These are phyloP conservation scores for Peromyscus californicus DNA, from an alignment of 2,113 vertebrate species.

Conservation along the genomic window DNA sequence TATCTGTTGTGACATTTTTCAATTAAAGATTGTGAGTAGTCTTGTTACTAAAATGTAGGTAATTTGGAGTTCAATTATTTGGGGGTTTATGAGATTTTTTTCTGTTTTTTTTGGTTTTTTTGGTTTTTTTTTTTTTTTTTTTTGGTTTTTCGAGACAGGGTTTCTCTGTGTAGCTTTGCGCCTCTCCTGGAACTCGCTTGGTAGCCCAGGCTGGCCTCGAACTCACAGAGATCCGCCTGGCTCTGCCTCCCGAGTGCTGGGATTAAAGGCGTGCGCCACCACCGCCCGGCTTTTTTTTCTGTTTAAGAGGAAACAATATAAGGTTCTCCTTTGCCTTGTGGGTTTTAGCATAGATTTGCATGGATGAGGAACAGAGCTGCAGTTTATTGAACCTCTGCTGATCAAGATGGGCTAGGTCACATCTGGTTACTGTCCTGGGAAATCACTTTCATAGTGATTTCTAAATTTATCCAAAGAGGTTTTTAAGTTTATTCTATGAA, in stretches of 20 bases:
- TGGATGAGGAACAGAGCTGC: no score
- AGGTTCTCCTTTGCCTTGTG: background rate
- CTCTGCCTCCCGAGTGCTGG: no score
- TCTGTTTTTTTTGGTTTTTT: no score
- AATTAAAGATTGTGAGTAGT: background rate
- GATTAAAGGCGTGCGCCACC: no score
- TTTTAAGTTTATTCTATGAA: background rate
- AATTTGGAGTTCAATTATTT: background rate
- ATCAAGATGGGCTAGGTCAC: background rate
- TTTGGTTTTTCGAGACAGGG: no score
- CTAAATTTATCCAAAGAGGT: background rate
- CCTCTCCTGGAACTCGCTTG: no score
- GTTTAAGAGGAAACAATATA: background rate
- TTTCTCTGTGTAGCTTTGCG: no score
- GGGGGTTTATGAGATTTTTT: background rate
- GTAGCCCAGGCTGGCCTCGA: no score
- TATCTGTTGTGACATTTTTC: slow-evolving; percentile 89
- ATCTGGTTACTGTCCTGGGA: background rate
- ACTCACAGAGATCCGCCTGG: no score
- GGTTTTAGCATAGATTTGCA: background rate
- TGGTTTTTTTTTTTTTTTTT: no score
- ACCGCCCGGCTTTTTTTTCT: no score
- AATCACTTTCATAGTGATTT: background rate
- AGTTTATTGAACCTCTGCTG: background rate
- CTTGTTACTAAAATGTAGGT: background rate